Percentiles rank a stretch among this genome's conserved stretches.
These are phyloP conservation scores for Rhynchonycteris naso DNA, from an alignment of 2,797 vertebrate genomes.

Conservation along the genomic window DNA sequence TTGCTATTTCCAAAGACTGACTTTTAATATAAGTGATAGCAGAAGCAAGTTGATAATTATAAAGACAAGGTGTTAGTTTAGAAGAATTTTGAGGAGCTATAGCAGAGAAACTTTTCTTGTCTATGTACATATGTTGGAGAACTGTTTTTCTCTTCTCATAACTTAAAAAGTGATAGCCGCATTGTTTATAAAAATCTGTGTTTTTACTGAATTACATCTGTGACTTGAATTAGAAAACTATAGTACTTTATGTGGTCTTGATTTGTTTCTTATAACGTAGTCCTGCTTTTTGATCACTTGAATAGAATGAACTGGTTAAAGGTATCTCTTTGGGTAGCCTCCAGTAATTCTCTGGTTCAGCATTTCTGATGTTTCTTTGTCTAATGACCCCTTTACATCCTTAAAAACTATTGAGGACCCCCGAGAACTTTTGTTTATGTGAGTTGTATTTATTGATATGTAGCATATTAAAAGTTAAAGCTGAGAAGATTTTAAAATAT, in stretches of 20 bases:
- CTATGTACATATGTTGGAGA: background rate
- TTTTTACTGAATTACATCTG: background rate
- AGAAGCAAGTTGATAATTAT: background rate
- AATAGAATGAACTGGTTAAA: background rate
- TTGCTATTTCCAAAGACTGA: background rate
- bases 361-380: constrained; percentile 14
- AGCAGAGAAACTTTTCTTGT: background rate
- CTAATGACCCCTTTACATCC: background rate
- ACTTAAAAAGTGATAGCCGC: background rate
- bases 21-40: background rate
- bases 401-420: constrained; percentile 11
- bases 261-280: background rate
- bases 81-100: background rate
- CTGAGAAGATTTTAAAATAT: background rate
- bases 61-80: background rate
- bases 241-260: background rate
- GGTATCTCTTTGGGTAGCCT: background rate
- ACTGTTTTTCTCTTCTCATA: background rate
- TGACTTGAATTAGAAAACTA: background rate
- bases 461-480: constrained; percentile 15
- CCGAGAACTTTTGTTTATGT: constrained; percentile 15
- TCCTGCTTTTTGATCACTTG: background rate
- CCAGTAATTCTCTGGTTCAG: background rate
- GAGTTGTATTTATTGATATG: background rate
- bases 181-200: constrained; percentile 1